These are phyloP conservation scores for Ctenoplectra terminalis DNA, from an alignment of 1,140 invertebrate species.

Conservation along the genomic window DNA sequence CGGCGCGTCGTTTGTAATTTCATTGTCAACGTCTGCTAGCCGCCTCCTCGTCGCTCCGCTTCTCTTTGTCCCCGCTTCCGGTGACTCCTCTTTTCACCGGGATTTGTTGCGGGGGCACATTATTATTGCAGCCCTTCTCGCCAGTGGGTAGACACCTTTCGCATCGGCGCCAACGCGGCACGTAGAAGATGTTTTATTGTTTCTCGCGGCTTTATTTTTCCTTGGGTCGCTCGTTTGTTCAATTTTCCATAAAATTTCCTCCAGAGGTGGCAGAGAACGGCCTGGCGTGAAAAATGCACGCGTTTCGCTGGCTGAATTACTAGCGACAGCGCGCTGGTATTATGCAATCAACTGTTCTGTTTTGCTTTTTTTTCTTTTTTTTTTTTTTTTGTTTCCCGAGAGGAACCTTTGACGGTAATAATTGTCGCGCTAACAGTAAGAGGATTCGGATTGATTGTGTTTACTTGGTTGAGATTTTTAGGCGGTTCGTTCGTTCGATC, in stretches of 20 bases:
- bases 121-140: slow-evolving; percentile 59
- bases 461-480: neutral
- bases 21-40: slow-evolving; percentile 53
- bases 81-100: slow-evolving; percentile 20
- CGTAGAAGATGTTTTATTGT: slow-evolving; percentile 38
- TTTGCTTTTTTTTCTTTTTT: too few species aligned
- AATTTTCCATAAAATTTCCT: slow-evolving; percentile 44
- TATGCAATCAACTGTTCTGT: slow-evolving; percentile 20
- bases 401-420: neutral
- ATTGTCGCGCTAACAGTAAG: neutral
- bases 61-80: slow-evolving; percentile 31
- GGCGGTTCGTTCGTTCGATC: too few species aligned
- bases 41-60: slow-evolving; percentile 3
- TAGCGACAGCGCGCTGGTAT: neutral
- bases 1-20: slow-evolving; percentile 59
- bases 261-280: neutral
- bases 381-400: neutral
- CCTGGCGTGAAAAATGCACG: neutral
- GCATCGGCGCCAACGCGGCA: slow-evolving; percentile 3
- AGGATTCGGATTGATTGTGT: neutral
- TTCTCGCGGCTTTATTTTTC: slow-evolving; percentile 4
- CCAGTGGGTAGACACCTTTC: slow-evolving; percentile 35
- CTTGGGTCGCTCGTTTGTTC: slow-evolving; percentile 13
- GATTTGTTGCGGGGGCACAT: slow-evolving; percentile 55
- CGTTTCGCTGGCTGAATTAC: neutral